A percentile compares a stretch with the other conserved stretches of the same genome.
Conservation (phyloP, 2,888 invertebrate genomes). For the Drosophila mulleri region DNA sequence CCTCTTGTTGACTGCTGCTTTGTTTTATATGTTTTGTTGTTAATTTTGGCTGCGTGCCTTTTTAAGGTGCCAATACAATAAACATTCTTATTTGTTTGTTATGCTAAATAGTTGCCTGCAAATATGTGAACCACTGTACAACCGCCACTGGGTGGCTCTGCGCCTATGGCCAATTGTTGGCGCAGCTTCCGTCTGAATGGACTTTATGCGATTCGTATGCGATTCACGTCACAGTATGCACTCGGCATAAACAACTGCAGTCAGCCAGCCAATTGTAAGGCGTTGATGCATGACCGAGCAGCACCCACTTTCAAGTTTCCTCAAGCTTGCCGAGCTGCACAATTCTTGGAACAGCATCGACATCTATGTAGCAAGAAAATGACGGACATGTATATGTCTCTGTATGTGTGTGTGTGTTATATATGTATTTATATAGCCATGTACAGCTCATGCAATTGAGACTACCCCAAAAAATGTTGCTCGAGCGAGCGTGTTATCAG, state of each 20-base stretch:
- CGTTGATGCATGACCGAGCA: conserved; percentile 5
- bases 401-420: neutral
- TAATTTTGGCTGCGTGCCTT: conserved; percentile 48
- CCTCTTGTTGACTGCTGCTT: neutral
- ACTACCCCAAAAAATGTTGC: conserved; percentile 17
- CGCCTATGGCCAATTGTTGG: conserved; percentile 1
- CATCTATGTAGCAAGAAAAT: neutral
- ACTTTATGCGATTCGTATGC: conserved; percentile 33
- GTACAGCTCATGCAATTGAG: neutral
- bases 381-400: neutral
- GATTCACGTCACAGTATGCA: conserved; percentile 38
- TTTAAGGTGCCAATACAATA: conserved; percentile 37
- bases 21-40: conserved; percentile 15
- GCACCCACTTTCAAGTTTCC: neutral
- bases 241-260: conserved; percentile 18
- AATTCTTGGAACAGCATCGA: conserved; percentile 11
- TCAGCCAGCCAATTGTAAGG: conserved; percentile 8
- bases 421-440: neutral
- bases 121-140: conserved; percentile 34
- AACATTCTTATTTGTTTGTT: conserved; percentile 62
- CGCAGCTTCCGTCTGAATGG: conserved; percentile 45
- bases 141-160: too few relatives aligned
- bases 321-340: neutral
- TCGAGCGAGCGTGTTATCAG: conserved; percentile 18
- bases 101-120: conserved; percentile 57